Conservation (phyloP, 2,888 invertebrate genomes). For the Drosophila kambysellisi region DNA sequence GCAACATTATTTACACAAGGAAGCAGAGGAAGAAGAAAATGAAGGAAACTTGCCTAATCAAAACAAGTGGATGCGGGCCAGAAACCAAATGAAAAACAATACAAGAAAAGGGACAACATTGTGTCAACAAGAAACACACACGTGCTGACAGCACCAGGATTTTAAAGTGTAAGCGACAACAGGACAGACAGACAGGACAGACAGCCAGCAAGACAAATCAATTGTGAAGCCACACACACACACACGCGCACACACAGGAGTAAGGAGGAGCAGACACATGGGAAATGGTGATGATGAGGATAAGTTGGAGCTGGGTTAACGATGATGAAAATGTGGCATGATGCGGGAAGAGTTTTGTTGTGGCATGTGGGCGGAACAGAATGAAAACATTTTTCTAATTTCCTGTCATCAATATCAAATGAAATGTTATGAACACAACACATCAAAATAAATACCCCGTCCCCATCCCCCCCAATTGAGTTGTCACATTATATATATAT, state of each 20-base stretch:
- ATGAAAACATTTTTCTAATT: slow-evolving; percentile 79
- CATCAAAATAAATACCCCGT: slow-evolving; percentile 11
- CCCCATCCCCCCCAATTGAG: slow-evolving; percentile 37
- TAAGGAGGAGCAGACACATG: slow-evolving; percentile 30
- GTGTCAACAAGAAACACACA: slow-evolving; percentile 43
- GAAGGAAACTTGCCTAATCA: slow-evolving; percentile 59
- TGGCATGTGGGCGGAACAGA: slow-evolving; percentile 47
- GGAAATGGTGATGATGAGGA: slow-evolving; percentile 33
- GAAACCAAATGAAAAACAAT: slow-evolving; percentile 28
- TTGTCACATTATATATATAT: slow-evolving; percentile 17
- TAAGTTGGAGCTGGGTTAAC: neutral
- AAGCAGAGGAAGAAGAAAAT: slow-evolving; percentile 3
- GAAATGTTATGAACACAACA: slow-evolving; percentile 61
- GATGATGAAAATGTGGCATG: slow-evolving; percentile 9
- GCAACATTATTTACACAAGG: slow-evolving; percentile 64
- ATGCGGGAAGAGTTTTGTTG: slow-evolving; percentile 10
- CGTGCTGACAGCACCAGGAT: slow-evolving; percentile 54
- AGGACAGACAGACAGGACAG: slow-evolving; percentile 24
- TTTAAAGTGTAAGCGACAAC: slow-evolving; percentile 49
- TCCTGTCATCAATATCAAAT: slow-evolving; percentile 81
- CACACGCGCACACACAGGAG: neutral
- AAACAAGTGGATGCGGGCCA: slow-evolving; percentile 47
- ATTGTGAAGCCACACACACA: slow-evolving; percentile 53
- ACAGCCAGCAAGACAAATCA: slow-evolving; percentile 48
- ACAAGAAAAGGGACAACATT: slow-evolving; percentile 39